A percentile compares a stretch with the other conserved stretches of the same genome.
phyloP scores from a whole-genome alignment of 2,888 invertebrate species.

The Pachymerium ferrugineum region DNA sequence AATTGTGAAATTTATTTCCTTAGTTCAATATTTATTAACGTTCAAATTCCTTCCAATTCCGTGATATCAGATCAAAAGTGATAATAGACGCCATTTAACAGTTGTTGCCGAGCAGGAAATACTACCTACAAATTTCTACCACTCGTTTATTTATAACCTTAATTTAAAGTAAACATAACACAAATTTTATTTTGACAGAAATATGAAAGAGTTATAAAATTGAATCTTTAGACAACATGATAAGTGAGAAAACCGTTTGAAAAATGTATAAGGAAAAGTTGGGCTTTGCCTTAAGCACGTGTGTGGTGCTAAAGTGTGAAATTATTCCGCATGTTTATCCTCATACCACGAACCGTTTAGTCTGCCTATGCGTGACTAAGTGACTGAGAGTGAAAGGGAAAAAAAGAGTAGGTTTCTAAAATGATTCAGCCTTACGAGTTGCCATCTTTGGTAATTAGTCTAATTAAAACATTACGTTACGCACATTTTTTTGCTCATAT shows the following conservation, averaged over 20 bases:
- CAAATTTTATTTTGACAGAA: slow-evolving; percentile 6
- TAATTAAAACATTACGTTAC: neutral
- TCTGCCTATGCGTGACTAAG: slow-evolving; percentile 16
- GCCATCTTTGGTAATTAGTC: slow-evolving; percentile 1
- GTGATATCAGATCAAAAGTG: neutral
- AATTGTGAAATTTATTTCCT: neutral
- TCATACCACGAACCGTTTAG: slow-evolving; percentile 20
- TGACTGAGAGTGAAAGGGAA: neutral
- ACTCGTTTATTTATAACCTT: slow-evolving; percentile 14
- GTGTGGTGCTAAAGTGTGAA: neutral
- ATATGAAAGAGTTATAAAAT: slow-evolving; percentile 7
- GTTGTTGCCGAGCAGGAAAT: slow-evolving; percentile 22
- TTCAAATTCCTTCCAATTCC: slow-evolving; percentile 9
- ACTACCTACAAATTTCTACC: slow-evolving; percentile 19
- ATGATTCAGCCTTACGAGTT: slow-evolving; percentile 13
- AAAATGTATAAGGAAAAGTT: too few species aligned
- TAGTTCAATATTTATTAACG: slow-evolving; percentile 4
- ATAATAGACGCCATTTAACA: slow-evolving; percentile 14
- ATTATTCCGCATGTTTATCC: slow-evolving; percentile 7
- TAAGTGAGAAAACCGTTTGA: too few species aligned
- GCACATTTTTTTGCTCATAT: neutral
- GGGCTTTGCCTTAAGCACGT: neutral
- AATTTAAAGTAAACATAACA: neutral
- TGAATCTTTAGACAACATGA: too few species aligned
- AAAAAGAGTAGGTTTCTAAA: slow-evolving; percentile 3